Percentiles rank a stretch among this genome's conserved stretches.
These are phyloP conservation scores for Volucella inflata DNA, from an alignment of 2,888 invertebrate species.

Conservation along the genomic window DNA sequence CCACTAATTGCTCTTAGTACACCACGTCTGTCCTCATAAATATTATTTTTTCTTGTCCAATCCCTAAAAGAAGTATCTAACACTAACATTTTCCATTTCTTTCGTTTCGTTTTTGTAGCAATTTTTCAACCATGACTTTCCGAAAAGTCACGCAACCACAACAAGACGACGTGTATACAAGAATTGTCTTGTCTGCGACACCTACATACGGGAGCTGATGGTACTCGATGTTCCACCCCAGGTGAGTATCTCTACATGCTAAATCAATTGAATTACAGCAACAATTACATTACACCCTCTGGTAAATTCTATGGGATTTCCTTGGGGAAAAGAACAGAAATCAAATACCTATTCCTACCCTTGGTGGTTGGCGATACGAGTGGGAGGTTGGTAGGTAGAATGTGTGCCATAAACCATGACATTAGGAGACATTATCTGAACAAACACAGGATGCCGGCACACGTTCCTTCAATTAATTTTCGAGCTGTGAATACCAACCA, in stretches of 20 bases:
- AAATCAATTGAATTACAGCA: not conserved
- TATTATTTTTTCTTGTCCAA: conserved; percentile 3
- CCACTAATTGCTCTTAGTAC: conserved; percentile 25
- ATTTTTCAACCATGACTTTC: conserved; percentile 84
- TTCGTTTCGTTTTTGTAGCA: conserved; percentile 79
- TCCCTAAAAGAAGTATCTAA: conserved; percentile 1
- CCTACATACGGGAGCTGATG: conserved; percentile 84
- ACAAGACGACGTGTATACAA: conserved; percentile 83
- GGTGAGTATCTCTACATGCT: conserved; percentile 78
- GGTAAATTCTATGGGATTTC: not conserved
- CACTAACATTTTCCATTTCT: not conserved
- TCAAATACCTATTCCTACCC: not conserved
- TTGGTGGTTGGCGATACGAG: too few species aligned
- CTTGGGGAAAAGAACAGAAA: not conserved
- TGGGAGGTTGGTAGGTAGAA: too few species aligned
- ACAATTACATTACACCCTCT: conserved; percentile 8
- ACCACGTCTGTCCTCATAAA: too few species aligned
- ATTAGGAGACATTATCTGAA: too few species aligned
- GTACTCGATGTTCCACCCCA: conserved; percentile 84
- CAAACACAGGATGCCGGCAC: too few species aligned
- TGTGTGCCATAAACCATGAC: too few species aligned
- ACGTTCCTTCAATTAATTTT: too few species aligned
- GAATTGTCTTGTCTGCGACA: conserved; percentile 84
- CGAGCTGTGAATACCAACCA: not conserved
- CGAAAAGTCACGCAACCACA: conserved; percentile 82